These are phyloP conservation scores for Siniperca undulata DNA, from an alignment of 2,797 vertebrate genomes.

Conservation along the genomic window DNA sequence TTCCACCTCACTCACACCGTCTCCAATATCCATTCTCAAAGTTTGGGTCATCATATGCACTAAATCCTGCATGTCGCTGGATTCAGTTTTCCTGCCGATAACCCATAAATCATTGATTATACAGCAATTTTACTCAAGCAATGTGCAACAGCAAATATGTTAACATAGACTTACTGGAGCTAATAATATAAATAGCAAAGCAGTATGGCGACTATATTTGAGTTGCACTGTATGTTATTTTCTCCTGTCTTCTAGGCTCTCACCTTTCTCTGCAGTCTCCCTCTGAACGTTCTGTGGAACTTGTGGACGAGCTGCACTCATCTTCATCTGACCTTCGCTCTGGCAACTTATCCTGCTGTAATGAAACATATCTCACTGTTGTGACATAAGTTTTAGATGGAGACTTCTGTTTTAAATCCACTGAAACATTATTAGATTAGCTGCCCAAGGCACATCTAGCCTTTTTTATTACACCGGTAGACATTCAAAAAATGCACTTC, in stretches of 20 bases:
- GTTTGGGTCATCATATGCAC: slow-evolving; percentile 96
- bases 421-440: neutral
- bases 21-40: slow-evolving; percentile 89
- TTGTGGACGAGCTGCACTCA: slow-evolving; percentile 93
- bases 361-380: slow-evolving; percentile 26
- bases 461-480: neutral
- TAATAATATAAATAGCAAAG: neutral
- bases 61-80: slow-evolving; percentile 92
- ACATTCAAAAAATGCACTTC: neutral
- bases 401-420: neutral
- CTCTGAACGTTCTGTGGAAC: slow-evolving; percentile 94
- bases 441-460: neutral
- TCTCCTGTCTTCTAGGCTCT: slow-evolving; percentile 39
- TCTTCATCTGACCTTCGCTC: slow-evolving; percentile 88
- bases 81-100: slow-evolving; percentile 85
- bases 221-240: neutral
- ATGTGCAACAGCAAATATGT: neutral
- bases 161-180: neutral
- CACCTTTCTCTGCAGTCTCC: slow-evolving; percentile 91
- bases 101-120: slow-evolving; percentile 3
- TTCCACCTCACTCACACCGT: slow-evolving; percentile 71
- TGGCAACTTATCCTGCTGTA: slow-evolving; percentile 64
- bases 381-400: neutral
- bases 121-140: neutral
- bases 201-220: neutral